phyloP scores from a whole-genome alignment of 2,888 invertebrate species.

The Salpingus planirostris region DNA sequence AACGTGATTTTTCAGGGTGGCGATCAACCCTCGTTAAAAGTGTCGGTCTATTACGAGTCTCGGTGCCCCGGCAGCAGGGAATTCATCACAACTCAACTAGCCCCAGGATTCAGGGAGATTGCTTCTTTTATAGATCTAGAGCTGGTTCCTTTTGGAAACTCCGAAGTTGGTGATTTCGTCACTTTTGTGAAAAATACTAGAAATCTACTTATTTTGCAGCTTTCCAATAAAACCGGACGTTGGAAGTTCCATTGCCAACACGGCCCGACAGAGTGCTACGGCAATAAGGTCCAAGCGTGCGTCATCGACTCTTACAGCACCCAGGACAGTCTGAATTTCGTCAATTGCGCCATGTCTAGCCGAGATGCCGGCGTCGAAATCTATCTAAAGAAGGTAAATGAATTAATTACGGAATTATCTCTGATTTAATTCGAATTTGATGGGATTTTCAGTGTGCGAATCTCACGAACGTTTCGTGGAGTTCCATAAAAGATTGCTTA shows the following conservation, averaged over 20 bases:
- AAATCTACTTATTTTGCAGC: too few species aligned
- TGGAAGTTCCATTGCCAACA: constrained; percentile 48
- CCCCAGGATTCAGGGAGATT: constrained; percentile 37
- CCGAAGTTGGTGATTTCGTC: too few species aligned
- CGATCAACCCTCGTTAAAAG: constrained; percentile 19
- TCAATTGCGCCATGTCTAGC: not conserved
- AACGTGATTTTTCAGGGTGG: not conserved
- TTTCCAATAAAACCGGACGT: too few species aligned
- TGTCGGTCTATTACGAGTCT: constrained; percentile 47
- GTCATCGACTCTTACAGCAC: constrained; percentile 31
- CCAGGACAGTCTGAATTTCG: not conserved
- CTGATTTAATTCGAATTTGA: too few species aligned
- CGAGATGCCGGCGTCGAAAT: not conserved
- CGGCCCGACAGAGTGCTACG: constrained; percentile 52
- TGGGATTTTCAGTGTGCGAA: not conserved
- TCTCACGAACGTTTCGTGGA: not conserved
- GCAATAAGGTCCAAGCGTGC: constrained; percentile 56
- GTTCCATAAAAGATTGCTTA: not conserved
- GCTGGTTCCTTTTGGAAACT: constrained; percentile 25
- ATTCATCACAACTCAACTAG: constrained; percentile 43
- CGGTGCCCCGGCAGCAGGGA: constrained; percentile 45
- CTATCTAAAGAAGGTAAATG: too few species aligned
- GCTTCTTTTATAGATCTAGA: constrained; percentile 8
- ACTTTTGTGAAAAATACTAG: too few species aligned
- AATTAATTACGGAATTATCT: too few species aligned